These are phyloP conservation scores for Percopsis transmontana DNA, from an alignment of 2,113 vertebrate species.

Conservation along the genomic window DNA sequence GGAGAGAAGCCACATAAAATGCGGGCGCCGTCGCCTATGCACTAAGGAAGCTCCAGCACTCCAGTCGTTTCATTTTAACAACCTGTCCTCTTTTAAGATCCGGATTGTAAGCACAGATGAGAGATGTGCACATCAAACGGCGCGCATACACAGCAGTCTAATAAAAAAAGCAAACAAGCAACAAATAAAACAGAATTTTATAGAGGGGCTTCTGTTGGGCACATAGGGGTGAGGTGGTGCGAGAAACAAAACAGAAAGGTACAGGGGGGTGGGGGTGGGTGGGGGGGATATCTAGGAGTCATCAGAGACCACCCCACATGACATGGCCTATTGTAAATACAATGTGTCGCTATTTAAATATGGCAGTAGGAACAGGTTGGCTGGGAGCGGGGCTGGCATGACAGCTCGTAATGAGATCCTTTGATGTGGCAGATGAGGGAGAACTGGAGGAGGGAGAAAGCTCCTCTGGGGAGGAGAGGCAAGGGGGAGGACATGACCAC, in stretches of 20 bases:
- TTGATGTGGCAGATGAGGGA: constrained; percentile 80
- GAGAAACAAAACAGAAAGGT: constrained; percentile 44
- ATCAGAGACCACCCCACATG: constrained; percentile 66
- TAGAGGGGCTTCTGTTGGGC: constrained; percentile 73
- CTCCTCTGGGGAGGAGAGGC: constrained; percentile 27
- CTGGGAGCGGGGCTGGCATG: constrained; percentile 63
- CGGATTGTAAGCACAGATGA: constrained; percentile 76
- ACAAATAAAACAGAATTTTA: constrained; percentile 84
- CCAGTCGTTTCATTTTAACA: constrained; percentile 69
- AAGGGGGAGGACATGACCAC: constrained; percentile 42
- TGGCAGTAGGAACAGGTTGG: constrained; percentile 71
- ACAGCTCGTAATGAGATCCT: constrained; percentile 78
- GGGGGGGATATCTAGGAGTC: constrained; percentile 45
- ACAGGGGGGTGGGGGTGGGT: constrained; percentile 30
- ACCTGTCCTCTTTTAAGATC: constrained; percentile 65
- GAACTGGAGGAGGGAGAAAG: constrained; percentile 29
- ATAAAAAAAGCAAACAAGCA: constrained; percentile 80
- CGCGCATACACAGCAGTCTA: constrained; percentile 74
- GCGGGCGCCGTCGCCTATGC: constrained; percentile 46
- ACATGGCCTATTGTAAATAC: constrained; percentile 73
- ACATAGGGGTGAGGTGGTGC: background rate
- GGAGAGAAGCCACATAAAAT: constrained; percentile 54
- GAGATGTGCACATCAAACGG: constrained; percentile 78
- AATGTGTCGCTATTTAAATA: constrained; percentile 75
- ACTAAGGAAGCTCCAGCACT: constrained; percentile 58